Evolutionary conservation across 1,140 invertebrate genomes (phyloP).

Genomic region (Tetramorium simillimum): DNA sequence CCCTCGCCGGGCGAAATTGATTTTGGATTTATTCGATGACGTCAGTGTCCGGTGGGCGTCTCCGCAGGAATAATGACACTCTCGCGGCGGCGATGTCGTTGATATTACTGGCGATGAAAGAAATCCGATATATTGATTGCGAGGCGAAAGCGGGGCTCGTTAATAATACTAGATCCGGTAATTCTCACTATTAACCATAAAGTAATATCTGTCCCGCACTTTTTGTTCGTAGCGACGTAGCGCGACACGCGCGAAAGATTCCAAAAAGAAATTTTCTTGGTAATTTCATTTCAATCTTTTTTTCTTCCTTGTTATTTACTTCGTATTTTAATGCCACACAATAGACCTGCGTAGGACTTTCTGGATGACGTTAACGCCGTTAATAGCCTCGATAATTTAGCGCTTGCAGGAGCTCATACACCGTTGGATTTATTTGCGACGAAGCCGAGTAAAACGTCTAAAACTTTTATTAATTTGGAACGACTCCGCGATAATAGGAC

Average conservation of each 20-base stretch:
- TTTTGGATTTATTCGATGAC: conserved; percentile 67
- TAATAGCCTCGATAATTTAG: conserved; percentile 11
- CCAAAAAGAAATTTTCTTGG: neutral
- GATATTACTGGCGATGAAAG: conserved; percentile 35
- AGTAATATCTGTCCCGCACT: neutral
- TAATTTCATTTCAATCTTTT: neutral
- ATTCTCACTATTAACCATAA: conserved; percentile 35
- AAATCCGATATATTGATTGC: conserved; percentile 59
- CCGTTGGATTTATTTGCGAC: neutral
- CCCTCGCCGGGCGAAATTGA: conserved; percentile 60
- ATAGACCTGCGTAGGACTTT: conserved; percentile 5
- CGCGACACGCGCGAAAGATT: neutral
- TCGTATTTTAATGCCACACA: neutral
- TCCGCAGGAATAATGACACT: conserved; percentile 54
- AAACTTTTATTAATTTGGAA: neutral
- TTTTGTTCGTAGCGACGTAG: neutral
- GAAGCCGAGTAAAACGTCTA: neutral
- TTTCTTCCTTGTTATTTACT: neutral
- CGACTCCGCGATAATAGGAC: neutral
- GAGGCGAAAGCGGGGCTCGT: conserved; percentile 12
- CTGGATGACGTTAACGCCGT: conserved; percentile 12
- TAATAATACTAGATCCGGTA: conserved; percentile 4
- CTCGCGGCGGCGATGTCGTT: conserved; percentile 36
- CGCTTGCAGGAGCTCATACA: neutral
- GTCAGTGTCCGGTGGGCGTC: conserved; percentile 25